These are phyloP conservation scores for Cladorhizidae sp. DNA, from an alignment of 37 sponge, comb jelly and placozoan species.

Conservation along the genomic window DNA sequence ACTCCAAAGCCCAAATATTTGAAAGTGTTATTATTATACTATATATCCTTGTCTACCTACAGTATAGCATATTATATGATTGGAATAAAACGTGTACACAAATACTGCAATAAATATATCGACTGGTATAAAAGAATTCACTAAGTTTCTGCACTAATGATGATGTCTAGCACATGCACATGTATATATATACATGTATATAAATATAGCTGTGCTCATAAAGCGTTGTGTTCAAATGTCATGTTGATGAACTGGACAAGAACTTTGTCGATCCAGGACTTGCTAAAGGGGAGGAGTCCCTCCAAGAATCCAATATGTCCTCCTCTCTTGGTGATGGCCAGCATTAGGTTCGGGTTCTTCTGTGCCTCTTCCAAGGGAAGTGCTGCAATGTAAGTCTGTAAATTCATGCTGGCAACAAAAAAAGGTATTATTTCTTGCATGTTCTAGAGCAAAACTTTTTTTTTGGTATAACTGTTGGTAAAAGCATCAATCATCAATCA, in stretches of 20 bases:
- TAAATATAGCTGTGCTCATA: not conserved
- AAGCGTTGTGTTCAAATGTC: slow-evolving; percentile 25
- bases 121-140: not conserved
- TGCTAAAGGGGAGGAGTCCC: slow-evolving; percentile 60
- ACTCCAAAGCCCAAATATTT: no score
- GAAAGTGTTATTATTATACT: no score
- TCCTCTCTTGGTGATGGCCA: slow-evolving; percentile 60
- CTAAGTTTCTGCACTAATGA: not conserved
- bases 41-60: no score
- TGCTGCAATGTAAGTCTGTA: slow-evolving; percentile 1
- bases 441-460: no score
- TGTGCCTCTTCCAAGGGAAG: slow-evolving; percentile 37
- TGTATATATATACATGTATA: no score
- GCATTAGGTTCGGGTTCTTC: slow-evolving; percentile 41
- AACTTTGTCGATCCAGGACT: slow-evolving; percentile 47
- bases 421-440: no score
- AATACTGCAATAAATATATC: no score
- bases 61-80: no score
- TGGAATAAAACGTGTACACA: no score
- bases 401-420: no score
- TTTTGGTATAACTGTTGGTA: no score
- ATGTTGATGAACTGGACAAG: slow-evolving; percentile 31
- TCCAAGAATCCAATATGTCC: slow-evolving; percentile 81
- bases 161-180: not conserved
- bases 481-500: no score